Base-by-base conservation (phyloP, 2,113 vertebrate species). In the Mastomys natalensis region DNA sequence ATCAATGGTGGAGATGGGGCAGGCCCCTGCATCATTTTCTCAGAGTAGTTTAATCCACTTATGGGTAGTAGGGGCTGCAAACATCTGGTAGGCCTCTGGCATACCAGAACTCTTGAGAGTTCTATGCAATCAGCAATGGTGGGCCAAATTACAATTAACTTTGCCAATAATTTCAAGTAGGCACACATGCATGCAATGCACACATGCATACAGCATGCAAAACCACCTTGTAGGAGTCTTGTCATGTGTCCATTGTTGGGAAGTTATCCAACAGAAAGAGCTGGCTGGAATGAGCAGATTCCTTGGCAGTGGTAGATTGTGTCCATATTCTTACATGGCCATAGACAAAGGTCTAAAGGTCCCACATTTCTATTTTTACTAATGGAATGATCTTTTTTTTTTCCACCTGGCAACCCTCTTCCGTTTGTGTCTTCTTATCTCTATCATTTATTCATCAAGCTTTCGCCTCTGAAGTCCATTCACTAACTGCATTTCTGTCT, bases 151-250 rank as follows among this genome's bases (percentile, higher is more conserved):
- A 13, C 76, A 85, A 43, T 51, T 60, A 74, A 84, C 5, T 89
- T 82, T 26, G 40, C 48, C 26, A 95, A 53, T 17, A 60, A 95
- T 73, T 91, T 93, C 48, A 62, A 55, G 60, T 80, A 48, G 66
- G 3, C 70, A 89, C 55, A 74, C 26, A 60, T 16, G 7, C 22
- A 31, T 9, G 17, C 37, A 64, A n/a, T 7, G 7, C 12, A 5
- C 16, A n/a, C 15, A 51, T 51, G 51, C 60, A 58, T 48, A 80
- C 5, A 16, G 15, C 17, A 58, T 5, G 19, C 0, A 74, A 21
- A 22, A 17, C 72, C 2, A 53, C 17, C 26, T 74, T 6, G 53
- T 43, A 37, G 21, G 37, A 74, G 7, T 55, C 82, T 81, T 77
- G 45, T n/a, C 34, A 55, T 19, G 1, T 68, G 40, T 74, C n/a